Percentiles rank a stretch among this genome's conserved stretches.
Evolutionary conservation across 2,888 invertebrate species (phyloP).

Genomic region (Macroteleia sp.): DNA sequence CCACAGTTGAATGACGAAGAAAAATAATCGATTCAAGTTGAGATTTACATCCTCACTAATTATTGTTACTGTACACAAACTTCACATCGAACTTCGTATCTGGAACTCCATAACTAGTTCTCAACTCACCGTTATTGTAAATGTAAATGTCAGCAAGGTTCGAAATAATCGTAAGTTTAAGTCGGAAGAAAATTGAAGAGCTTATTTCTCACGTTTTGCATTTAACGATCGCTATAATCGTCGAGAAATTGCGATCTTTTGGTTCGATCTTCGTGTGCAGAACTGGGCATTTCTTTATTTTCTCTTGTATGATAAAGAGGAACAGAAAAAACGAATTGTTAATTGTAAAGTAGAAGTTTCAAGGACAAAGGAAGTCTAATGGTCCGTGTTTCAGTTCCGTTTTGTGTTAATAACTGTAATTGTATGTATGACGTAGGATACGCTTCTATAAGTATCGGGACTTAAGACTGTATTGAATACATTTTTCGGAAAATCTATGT

Average conservation of each 20-base stretch:
- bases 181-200: conserved; percentile 56
- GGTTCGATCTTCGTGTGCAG: conserved; percentile 36
- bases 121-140: conserved; percentile 30
- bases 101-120: conserved; percentile 45
- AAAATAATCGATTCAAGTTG: background rate
- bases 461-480: too few relatives aligned
- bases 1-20: too few relatives aligned
- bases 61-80: conserved; percentile 28
- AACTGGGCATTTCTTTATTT: too few relatives aligned
- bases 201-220: conserved; percentile 56
- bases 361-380: too few relatives aligned
- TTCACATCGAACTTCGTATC: conserved; percentile 44
- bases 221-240: conserved; percentile 13
- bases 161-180: conserved; percentile 27
- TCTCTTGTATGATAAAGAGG: too few relatives aligned
- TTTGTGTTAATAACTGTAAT: too few relatives aligned
- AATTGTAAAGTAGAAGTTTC: too few relatives aligned
- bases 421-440: too few relatives aligned
- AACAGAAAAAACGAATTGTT: too few relatives aligned
- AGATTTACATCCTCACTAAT: conserved; percentile 3
- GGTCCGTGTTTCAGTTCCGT: too few relatives aligned
- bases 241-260: conserved; percentile 26
- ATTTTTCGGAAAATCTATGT: too few relatives aligned
- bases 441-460: too few relatives aligned
- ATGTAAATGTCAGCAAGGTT: conserved; percentile 39